Conservation (phyloP, 2,113 vertebrate species). For the Rhynchomys soricoides region DNA sequence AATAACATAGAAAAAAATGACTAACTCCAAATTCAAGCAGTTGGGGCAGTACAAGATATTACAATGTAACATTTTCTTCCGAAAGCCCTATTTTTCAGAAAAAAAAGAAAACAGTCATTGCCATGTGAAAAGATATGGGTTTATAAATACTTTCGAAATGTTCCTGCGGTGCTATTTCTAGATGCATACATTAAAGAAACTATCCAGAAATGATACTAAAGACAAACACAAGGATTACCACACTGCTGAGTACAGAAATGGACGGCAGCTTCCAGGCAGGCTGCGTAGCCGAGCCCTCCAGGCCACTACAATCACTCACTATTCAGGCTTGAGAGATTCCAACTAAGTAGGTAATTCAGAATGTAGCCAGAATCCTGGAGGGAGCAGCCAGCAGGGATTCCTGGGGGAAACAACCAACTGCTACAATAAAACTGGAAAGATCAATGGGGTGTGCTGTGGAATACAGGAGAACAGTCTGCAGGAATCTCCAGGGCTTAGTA, state of each 20-base stretch:
- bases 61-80: constrained; percentile 60
- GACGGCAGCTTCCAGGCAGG: background rate
- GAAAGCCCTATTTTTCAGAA: constrained; percentile 47
- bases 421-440: constrained; percentile 51
- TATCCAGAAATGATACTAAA: constrained; percentile 36
- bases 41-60: background rate
- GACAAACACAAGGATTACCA: constrained; percentile 43
- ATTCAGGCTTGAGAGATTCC: constrained; percentile 44
- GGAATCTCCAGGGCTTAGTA: constrained; percentile 9
- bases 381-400: constrained; percentile 48
- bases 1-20: background rate
- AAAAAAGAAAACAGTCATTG: background rate
- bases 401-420: constrained; percentile 56
- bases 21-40: constrained; percentile 20
- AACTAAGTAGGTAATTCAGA: constrained; percentile 54
- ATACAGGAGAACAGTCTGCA: background rate
- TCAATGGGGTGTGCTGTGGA: constrained; percentile 63
- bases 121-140: constrained; percentile 51
- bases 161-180: constrained; percentile 64
- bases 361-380: constrained; percentile 49
- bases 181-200: constrained; percentile 61
- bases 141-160: constrained; percentile 54
- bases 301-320: constrained; percentile 42
- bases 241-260: background rate
- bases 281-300: background rate